Base-by-base conservation (phyloP, 35 echinoderm and acorn worm species). In the Patiria miniata region DNA sequence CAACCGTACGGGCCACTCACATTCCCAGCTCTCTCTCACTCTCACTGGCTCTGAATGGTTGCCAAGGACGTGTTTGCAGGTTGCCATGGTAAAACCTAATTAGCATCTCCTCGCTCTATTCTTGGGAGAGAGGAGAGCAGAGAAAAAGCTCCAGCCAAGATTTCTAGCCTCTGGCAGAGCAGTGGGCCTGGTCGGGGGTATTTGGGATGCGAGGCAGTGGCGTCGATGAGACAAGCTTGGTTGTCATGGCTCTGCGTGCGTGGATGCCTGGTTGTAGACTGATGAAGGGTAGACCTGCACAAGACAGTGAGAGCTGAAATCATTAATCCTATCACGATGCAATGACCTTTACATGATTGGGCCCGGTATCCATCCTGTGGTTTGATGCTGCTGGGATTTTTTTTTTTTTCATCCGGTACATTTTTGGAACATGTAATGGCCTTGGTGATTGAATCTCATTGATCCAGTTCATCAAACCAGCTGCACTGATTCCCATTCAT, bases 21-120 rank as follows among this genome's bases (percentile, higher is more conserved):
- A 73, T 73, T 30, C 65, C 29, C 19, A 18, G 26, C 26, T 32
- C 21, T n/a, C 30, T 16, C 65, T 73, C 14, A 18, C 26, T 32
- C 21, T n/a, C 30, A 9, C 65, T 73, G 34, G 19, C 65, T 73
- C 65, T 32, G 65, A 73, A 73, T 0, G 23, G 65, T 73, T 73
- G 65, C 65, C 34, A 73, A 73, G 65, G 65, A 73, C 65, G 65
- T 73, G 65, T 73, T 73, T 73, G 65, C 29, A 23, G 65, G 65
- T 73, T 73, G 65, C 65, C 65, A 73, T 73, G 65, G 65, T 73
- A 73, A 73, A 73, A 73, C 65, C 65, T 73, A 73, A 73, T 73
- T 73, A 73, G 65, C 65, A 73, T 73, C 34, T 68, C 29, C 34
- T 34, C 29, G 10, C 65, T 23, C 65, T 34, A 14, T 73, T 73